Conservation (phyloP, 2,888 invertebrate genomes). For the Cantharis rustica region DNA sequence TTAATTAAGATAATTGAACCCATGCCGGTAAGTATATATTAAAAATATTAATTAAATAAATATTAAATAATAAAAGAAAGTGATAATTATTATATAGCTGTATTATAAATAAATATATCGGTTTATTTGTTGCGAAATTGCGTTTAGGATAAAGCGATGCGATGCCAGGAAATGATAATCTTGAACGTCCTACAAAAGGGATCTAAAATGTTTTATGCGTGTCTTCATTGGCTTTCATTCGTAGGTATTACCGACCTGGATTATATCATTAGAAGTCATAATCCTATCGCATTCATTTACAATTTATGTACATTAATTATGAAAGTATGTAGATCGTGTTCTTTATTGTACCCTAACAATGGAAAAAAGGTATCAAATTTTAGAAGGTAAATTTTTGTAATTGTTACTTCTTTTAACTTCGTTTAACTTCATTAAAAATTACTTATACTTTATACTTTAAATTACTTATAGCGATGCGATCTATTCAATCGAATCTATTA, state of each 20-base stretch:
- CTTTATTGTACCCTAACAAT: background rate
- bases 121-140: constrained; percentile 15
- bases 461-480: background rate
- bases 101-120: background rate
- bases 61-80: background rate
- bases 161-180: constrained; percentile 40
- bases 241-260: constrained; percentile 49
- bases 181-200: constrained; percentile 39
- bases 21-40: too few relatives aligned
- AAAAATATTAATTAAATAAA: too few relatives aligned
- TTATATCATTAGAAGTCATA: constrained; percentile 49
- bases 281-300: constrained; percentile 49
- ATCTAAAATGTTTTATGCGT: constrained; percentile 48
- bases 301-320: constrained; percentile 42
- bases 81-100: background rate
- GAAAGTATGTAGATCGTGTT: constrained; percentile 15
- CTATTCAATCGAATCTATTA: too few relatives aligned
- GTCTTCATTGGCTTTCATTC: constrained; percentile 52
- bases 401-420: background rate
- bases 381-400: background rate
- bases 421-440: background rate
- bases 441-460: too few relatives aligned
- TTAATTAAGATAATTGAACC: too few relatives aligned
- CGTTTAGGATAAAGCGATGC: constrained; percentile 24
- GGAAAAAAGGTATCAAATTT: background rate